Conservation (phyloP, 2,113 vertebrate species). For the Pterocles orientalis region DNA sequence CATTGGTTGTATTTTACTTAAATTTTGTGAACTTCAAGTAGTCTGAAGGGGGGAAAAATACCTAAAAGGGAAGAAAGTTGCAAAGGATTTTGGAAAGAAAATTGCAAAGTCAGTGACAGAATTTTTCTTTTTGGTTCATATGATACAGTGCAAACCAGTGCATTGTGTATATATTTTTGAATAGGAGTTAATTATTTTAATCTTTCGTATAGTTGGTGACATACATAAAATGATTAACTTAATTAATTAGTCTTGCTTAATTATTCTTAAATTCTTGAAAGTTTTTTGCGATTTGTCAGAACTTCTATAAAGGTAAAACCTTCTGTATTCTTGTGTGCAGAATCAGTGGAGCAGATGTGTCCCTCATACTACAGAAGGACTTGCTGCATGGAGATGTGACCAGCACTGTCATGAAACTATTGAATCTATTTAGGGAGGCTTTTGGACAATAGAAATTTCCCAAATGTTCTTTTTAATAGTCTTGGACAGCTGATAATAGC, state of each 20-base stretch:
- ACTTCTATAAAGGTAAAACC: neutral
- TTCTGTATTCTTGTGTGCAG: neutral
- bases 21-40: neutral
- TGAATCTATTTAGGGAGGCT: neutral
- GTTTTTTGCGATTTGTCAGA: neutral
- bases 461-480: neutral
- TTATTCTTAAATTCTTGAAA: neutral
- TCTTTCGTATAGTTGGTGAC: neutral
- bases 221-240: neutral
- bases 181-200: neutral
- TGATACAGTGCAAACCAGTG: neutral
- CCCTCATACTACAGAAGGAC: neutral
- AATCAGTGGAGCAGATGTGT: neutral
- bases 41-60: neutral
- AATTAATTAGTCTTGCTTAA: too few species aligned
- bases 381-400: fast-evolving
- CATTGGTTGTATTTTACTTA: neutral
- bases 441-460: neutral
- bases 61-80: neutral
- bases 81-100: neutral
- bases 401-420: neutral
- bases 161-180: neutral
- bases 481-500: neutral
- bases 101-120: neutral
- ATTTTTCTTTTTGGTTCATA: neutral